Base-by-base conservation (phyloP, 92 coral and sea anemone genomes). In the Zoanthus solanderi region DNA sequence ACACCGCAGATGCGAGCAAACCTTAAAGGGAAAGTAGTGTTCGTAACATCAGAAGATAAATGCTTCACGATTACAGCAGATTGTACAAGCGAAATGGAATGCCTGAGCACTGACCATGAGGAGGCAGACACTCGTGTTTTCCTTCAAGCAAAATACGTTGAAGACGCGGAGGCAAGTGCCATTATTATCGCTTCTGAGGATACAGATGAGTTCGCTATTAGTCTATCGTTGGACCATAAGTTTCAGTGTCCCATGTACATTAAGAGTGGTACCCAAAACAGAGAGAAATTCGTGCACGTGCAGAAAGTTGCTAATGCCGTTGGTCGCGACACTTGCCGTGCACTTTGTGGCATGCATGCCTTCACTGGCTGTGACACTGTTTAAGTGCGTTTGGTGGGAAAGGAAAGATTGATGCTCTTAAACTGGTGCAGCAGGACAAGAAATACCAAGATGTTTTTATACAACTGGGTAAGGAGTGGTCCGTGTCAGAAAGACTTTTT, bases 291-390 rank as follows among this genome's bases (percentile, higher is more conserved):
- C 0, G 72, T 67, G 32, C 34, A 67, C 72, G 37, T 58, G 14
- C 71, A 77, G 90, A 66, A 82, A 31, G 78, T 92, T 83, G 90
- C 89, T 54, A 83, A 75, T 73, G 79, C 79, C 3, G 72, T 67
- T 28, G 72, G 72, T 30, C 72, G 28, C 29, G 69, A 61, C 69
- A 61, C 69, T 61, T 61, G 68, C 29, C 68, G 68, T 61, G 69
- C 69, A 61, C 85, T 87, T 17, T 71, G 79, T 37, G 93, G 88
- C 56, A 50, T 87, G 47, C 91, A 83, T 58, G 86, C 91, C 6
- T 91, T 88, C 78, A 88, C 91, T 77, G 89, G 94, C 4, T 91
- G 94, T 61, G 91, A 91, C 72, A 83, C 47, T 67, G 91, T 23
- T 23, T 87, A 48, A 87, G 93, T 74, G 88, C 91, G 16, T 75